Conservation (phyloP, 2,113 vertebrate species). For the Struthio camelus region DNA sequence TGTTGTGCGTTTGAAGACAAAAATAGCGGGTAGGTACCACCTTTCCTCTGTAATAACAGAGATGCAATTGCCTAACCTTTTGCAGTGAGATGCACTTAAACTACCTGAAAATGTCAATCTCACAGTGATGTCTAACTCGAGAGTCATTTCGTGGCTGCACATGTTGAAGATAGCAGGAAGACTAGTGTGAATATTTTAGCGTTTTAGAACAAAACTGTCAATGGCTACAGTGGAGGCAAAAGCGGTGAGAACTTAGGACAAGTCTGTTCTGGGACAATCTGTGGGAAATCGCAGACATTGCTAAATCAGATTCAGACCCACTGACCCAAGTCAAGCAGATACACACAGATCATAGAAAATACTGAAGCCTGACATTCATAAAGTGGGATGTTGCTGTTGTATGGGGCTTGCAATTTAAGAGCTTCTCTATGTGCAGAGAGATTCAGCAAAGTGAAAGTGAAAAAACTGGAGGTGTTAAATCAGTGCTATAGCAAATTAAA, state of each 20-base stretch:
- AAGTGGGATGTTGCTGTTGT: neutral
- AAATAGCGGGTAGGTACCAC: neutral
- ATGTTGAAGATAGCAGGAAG: neutral
- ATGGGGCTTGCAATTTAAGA: neutral
- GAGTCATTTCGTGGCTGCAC: neutral
- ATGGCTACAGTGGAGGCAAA: neutral
- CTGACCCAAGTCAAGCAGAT: neutral
- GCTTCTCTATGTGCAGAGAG: neutral
- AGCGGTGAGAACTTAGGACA: neutral
- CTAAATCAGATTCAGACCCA: neutral
- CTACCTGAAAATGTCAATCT: neutral
- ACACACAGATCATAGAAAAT: neutral
- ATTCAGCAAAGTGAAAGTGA: neutral
- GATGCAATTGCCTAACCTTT: neutral
- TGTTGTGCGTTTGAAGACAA: neutral
- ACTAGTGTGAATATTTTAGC: neutral
- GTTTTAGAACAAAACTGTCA: neutral
- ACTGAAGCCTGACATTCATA: neutral
- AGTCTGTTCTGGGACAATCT: neutral
- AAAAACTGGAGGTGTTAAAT: constrained; percentile 19
- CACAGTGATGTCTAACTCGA: neutral
- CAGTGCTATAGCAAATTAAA: neutral
- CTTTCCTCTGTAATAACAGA: neutral
- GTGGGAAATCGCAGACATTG: neutral
- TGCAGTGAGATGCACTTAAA: neutral